Base-by-base conservation (phyloP, 1,140 invertebrate genomes). In the Drosophila teissieri region DNA sequence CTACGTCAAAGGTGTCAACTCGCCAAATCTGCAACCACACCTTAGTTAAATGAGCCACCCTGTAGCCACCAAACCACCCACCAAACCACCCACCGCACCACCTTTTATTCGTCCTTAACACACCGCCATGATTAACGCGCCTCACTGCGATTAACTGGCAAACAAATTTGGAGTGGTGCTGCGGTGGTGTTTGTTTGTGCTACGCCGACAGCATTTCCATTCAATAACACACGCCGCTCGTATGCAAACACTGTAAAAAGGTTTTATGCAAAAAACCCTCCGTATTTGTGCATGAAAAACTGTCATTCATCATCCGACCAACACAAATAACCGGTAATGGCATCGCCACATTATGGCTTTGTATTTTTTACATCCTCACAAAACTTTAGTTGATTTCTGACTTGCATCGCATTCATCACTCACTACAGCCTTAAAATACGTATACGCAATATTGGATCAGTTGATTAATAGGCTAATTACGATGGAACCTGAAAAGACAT, bases 11-110 rank as follows among this genome's bases (percentile, higher is more conserved):
- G 63, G 63, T 70, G 67, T 70, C 67, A 70, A 70, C 67, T 70
- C 67, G 67, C 67, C 48, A 70, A 70, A 70, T 70, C 67, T 70
- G 51, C 67, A 70, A 70, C 67, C 67, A 57, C 67, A 70, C 67
- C 67, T 68, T 65, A 40, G 48, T 34, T 17, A 27, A 53, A 24
- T 53, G 24, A 40, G 3, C 19, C 31, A 37, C 34, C 53, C 24
- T 37, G 4, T 37, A 22, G 12, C 2, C 24, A 7, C 19, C 31
- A 10, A 5, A 40, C 14, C 12, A 24, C 24, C 24, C 36, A 2
- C 27, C 3, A 2, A 17, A 15, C 27, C 12, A 24, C 49, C 42
- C 42, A 14, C 11, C 2, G 11, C 34, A 37, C 22, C 42, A 37
- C 58, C 48, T 22, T 7, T 24, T 11, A 4, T 15, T 10, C 10